Evolutionary conservation across 2,113 vertebrate species (phyloP).

Genomic region (Reinhardtius hippoglossoides): DNA sequence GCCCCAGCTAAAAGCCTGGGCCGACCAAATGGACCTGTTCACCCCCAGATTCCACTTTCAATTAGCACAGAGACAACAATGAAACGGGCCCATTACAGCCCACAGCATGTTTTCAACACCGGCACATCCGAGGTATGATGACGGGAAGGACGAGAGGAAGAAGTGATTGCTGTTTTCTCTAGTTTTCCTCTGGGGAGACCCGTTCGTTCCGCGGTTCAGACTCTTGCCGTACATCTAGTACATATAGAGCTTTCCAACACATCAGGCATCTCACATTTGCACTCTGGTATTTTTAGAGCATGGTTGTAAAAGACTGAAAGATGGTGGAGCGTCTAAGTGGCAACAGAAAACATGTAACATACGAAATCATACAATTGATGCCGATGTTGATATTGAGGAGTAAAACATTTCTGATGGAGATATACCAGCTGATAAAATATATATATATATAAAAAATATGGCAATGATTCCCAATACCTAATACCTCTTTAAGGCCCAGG

Average conservation of each 20-base stretch:
- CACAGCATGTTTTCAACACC: slow-evolving; percentile 36
- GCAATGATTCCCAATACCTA: too few species aligned
- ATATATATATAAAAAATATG: too few species aligned
- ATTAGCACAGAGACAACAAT: slow-evolving; percentile 46
- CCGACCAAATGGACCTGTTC: slow-evolving; percentile 58
- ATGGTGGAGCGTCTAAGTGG: too few species aligned
- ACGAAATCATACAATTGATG: too few species aligned
- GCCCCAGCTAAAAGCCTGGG: slow-evolving; percentile 50
- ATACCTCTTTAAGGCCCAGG: too few species aligned
- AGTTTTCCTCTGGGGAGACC: slow-evolving; percentile 49
- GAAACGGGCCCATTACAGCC: slow-evolving; percentile 47
- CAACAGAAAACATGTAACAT: too few species aligned
- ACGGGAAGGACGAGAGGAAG: slow-evolving; percentile 40
- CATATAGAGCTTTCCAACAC: slow-evolving; percentile 42
- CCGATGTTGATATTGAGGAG: too few species aligned
- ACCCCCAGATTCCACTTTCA: slow-evolving; percentile 50
- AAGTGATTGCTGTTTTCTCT: slow-evolving; percentile 40
- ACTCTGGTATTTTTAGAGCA: slow-evolving; percentile 39
- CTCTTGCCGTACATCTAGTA: slow-evolving; percentile 30
- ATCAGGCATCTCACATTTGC: slow-evolving; percentile 51
- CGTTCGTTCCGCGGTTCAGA: slow-evolving; percentile 36
- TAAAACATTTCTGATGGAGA: too few species aligned
- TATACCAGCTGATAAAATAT: too few species aligned
- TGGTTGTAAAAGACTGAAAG: slow-evolving; percentile 16
- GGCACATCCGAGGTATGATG: slow-evolving; percentile 36